Conservation (phyloP, 1,140 invertebrate species). For the Rhyzopertha dominica region DNA sequence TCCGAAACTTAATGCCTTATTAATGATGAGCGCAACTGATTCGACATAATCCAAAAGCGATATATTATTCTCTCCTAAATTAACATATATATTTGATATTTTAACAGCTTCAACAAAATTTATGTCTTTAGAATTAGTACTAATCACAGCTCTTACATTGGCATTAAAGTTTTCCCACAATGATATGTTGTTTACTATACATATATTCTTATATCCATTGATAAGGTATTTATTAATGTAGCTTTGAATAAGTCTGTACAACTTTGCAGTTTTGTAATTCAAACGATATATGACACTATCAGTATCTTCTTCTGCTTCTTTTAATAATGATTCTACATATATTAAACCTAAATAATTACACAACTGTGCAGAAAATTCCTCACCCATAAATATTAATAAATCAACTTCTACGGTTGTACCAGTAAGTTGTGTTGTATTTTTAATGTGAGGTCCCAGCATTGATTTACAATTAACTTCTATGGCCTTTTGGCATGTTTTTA, state of each 20-base stretch:
- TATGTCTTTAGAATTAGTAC: conserved; percentile 5
- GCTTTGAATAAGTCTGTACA: conserved; percentile 11
- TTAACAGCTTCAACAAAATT: conserved; percentile 6
- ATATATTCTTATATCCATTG: conserved; percentile 7
- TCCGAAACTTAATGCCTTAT: conserved; percentile 16
- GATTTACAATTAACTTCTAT: conserved; percentile 11
- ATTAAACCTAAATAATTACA: conserved; percentile 14
- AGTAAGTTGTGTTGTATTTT: conserved; percentile 8
- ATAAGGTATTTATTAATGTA: conserved; percentile 8
- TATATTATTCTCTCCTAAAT: conserved; percentile 15
- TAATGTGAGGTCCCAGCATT: conserved; percentile 12
- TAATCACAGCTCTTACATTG: conserved; percentile 10
- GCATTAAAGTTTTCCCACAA: conserved; percentile 14
- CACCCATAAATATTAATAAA: conserved; percentile 12
- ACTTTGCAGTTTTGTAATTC: conserved; percentile 8
- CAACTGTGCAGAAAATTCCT: conserved; percentile 2
- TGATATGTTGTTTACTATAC: conserved; percentile 9
- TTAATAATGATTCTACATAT: conserved; percentile 9
- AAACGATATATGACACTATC: conserved; percentile 4
- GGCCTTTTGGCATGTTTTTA: conserved; percentile 10
- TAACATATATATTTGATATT: conserved; percentile 13
- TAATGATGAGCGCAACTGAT: conserved; percentile 13
- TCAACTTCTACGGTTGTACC: conserved; percentile 8
- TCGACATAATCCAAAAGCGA: conserved; percentile 16
- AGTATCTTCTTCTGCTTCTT: conserved; percentile 7